Conservation (phyloP, 2,113 vertebrate species). For the Panurus biarmicus region DNA sequence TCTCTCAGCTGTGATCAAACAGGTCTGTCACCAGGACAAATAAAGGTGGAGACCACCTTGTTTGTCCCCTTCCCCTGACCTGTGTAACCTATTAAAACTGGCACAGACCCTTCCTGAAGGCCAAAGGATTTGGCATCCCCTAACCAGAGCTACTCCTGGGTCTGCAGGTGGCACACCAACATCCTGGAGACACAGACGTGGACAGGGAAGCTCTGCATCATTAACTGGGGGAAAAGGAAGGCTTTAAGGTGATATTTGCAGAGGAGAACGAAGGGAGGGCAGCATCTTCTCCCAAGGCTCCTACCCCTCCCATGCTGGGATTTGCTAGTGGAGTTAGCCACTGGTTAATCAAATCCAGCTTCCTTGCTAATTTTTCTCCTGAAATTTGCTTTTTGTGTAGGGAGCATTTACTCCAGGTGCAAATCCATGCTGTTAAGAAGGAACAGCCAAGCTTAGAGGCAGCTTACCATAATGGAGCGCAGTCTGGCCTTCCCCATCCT, state of each 20-base stretch:
- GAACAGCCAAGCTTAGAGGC: neutral
- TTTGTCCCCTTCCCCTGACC: neutral
- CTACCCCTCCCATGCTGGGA: neutral
- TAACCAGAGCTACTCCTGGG: neutral
- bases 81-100: neutral
- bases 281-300: neutral
- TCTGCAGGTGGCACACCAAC: neutral
- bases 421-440: neutral
- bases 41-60: neutral
- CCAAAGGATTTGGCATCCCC: neutral
- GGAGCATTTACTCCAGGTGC: neutral
- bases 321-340: neutral
- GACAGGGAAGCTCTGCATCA: neutral
- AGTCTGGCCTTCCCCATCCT: slow-evolving; percentile 97
- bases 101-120: neutral
- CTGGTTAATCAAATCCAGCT: neutral
- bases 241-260: neutral
- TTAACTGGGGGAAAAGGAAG: neutral
- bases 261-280: neutral
- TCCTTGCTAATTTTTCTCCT: neutral
- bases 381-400: neutral
- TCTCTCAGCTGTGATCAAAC: neutral
- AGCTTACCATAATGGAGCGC: slow-evolving; percentile 96
- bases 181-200: neutral
- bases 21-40: neutral